phyloP scores from a whole-genome alignment of 2,888 invertebrate genomes.

The Colletes collaris region DNA sequence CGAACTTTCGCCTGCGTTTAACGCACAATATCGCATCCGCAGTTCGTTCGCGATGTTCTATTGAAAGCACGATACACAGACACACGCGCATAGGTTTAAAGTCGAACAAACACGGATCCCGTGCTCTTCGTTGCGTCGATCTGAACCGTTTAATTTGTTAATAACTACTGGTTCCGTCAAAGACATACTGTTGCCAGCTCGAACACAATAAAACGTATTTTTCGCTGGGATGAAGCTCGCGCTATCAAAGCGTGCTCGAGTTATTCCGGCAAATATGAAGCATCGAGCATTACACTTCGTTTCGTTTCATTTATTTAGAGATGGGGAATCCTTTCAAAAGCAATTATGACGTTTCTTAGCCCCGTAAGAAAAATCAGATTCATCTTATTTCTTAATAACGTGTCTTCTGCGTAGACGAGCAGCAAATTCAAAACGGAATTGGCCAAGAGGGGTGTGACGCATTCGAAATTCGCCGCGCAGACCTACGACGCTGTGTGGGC shows the following conservation, averaged over 20 bases:
- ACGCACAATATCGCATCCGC: slow-evolving; percentile 24
- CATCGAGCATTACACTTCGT: too few relatives aligned
- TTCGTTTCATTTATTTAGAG: too few relatives aligned
- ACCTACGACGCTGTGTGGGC: slow-evolving; percentile 97
- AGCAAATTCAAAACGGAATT: slow-evolving; percentile 87
- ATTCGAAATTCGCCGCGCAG: slow-evolving; percentile 90
- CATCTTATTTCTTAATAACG: neutral
- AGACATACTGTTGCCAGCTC: neutral
- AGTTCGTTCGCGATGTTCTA: slow-evolving; percentile 9
- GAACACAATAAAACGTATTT: neutral
- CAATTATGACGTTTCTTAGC: too few relatives aligned
- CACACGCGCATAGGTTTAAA: slow-evolving; percentile 12
- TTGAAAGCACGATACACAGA: slow-evolving; percentile 24
- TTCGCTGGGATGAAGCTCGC: neutral
- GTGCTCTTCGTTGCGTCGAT: neutral
- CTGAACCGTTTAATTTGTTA: slow-evolving; percentile 10
- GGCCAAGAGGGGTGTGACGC: slow-evolving; percentile 84
- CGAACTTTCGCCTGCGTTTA: slow-evolving; percentile 18
- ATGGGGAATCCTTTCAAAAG: too few relatives aligned
- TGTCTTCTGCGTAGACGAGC: slow-evolving; percentile 85
- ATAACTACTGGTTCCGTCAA: neutral
- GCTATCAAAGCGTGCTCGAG: too few relatives aligned
- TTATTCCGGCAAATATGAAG: too few relatives aligned
- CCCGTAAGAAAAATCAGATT: too few relatives aligned
- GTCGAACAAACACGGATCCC: slow-evolving; percentile 7